Base-by-base conservation (phyloP, 2,797 vertebrate genomes). In the Acanthis flammea region DNA sequence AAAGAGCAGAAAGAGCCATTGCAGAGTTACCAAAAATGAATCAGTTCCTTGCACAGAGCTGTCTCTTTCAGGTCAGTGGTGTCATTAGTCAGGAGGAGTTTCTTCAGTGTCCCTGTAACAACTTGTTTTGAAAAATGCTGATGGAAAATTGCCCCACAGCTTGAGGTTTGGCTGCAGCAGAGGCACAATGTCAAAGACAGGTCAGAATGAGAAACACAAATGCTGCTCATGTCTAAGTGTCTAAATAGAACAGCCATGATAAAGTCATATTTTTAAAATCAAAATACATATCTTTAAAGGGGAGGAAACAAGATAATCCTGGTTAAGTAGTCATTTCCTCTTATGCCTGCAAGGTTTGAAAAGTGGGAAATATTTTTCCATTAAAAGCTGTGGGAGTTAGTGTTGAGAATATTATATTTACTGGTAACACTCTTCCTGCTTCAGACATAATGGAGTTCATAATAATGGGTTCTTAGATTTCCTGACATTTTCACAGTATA, bases 81-180 rank as follows among this genome's bases (percentile, higher is more conserved):
- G 4, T 55, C 48, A 55, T 44, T 30, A 30, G 6, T 2, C 28
- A 6, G 31, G 12, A 72, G 8, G 21, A 68, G 21, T 27, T 87
- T 66, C 54, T 60, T 67, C 19, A n/a, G 25, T 47, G 15, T n/a
- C 30, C 19, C 25, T 61, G 28, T 47, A 68, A 72, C 11, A 77
- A 51, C 12, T n/a, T 48, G 1, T 25, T 87, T 35, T 42, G 53
- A 60, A 76, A 90, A 75, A 55, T 18, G 9, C 3, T 50, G 28
- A n/a, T 55, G 18, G 35, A 83, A 68, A 88, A 7, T 4, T 41
- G 2, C 11, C 21, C 25, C 10, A 13, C 24, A 83, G 19, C 11
- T 17, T 23, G 24, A 54, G 39, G 2, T 57, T 67, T 5, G 1
- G 16, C 44, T 61, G 19, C 0, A 5, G 12, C 8, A 2, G 7